Evolutionary conservation across 2,888 invertebrate genomes (phyloP), one percentile per base, ranked within the genome.

Genomic region (Sarcophaga carnaria): DNA sequence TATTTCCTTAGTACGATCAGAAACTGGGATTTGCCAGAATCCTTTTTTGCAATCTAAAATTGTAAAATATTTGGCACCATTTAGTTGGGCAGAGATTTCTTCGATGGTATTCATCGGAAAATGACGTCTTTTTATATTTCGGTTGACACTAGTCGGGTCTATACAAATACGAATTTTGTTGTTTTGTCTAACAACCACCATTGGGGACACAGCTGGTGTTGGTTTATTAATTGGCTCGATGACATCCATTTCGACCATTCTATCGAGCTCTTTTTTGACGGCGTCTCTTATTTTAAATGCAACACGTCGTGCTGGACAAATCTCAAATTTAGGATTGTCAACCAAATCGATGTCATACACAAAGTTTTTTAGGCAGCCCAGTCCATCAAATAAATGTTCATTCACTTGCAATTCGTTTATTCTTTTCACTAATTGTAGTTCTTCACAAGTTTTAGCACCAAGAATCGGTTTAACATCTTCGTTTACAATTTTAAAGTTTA

Each of bases 251-350:
- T 75, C 17, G 54, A 88, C 77, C 80, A 86, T 81, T 25, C 75
- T 87, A n/a, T 87, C 80, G 27, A 88, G 37, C 66, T 88, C 80
- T 5, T 27, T 59, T 74, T 89, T 89, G 6, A 89, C 88, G 25
- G 83, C 62, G 12, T 80, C 78, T 71, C 80, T 76, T 45, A 87
- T 86, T 60, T 84, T 71, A 75, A 84, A 88, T 20, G 86, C 84
- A 27, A 88, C 77, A 59, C 76, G 75, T 67, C 88, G 80, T 10
- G 88, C 60, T n/a, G 84, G 79, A 14, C 27, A 27, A 25, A 85
- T 87, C 64, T 84, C 62, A 72, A 88, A 83, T 59, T 83, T 69
- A 5, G 85, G 79, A 11, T 85, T 85, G 8, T 83, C 69, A 10
- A 82, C 49, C 10, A 86, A 54, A 77, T 88, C 85, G 12, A 88